These are phyloP conservation scores for Drosophila nasuta DNA, from an alignment of 1,140 invertebrate genomes.

Conservation along the genomic window DNA sequence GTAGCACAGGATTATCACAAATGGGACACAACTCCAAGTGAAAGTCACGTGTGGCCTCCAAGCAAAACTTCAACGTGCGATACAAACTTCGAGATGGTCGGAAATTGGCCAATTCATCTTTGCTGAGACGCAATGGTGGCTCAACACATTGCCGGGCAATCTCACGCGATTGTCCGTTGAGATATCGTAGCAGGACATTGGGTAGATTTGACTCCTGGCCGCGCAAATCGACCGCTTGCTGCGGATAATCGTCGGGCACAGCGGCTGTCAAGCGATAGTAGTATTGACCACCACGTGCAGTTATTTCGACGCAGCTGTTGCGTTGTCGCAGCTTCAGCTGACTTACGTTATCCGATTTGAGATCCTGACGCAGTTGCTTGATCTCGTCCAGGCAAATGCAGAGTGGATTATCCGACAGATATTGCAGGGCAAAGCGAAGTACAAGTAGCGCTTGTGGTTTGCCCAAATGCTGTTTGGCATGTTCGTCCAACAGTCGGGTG, in stretches of 20 bases:
- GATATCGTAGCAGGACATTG: constrained; percentile 87
- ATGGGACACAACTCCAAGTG: constrained; percentile 88
- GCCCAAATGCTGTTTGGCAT: constrained; percentile 87
- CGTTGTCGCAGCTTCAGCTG: constrained; percentile 89
- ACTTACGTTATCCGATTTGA: constrained; percentile 16
- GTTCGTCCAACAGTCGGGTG: constrained; percentile 88
- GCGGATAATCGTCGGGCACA: constrained; percentile 90
- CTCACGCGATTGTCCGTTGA: constrained; percentile 89
- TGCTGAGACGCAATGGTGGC: constrained; percentile 87
- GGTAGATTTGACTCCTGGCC: constrained; percentile 89
- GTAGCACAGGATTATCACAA: constrained; percentile 88
- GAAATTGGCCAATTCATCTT: constrained; percentile 86
- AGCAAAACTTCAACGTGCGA: constrained; percentile 87
- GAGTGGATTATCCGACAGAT: constrained; percentile 90
- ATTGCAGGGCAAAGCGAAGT: constrained; percentile 88
- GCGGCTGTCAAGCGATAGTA: constrained; percentile 87
- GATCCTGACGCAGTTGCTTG: constrained; percentile 86
- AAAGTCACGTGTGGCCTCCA: constrained; percentile 87
- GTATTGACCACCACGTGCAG: constrained; percentile 87
- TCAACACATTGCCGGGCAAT: constrained; percentile 90
- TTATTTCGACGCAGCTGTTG: constrained; percentile 87
- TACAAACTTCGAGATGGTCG: constrained; percentile 88
- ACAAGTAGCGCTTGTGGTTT: constrained; percentile 87
- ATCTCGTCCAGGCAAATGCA: constrained; percentile 92
- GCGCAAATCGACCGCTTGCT: constrained; percentile 86